Base-by-base conservation (phyloP, 2,888 invertebrate genomes). In the Eilema griseolum region DNA sequence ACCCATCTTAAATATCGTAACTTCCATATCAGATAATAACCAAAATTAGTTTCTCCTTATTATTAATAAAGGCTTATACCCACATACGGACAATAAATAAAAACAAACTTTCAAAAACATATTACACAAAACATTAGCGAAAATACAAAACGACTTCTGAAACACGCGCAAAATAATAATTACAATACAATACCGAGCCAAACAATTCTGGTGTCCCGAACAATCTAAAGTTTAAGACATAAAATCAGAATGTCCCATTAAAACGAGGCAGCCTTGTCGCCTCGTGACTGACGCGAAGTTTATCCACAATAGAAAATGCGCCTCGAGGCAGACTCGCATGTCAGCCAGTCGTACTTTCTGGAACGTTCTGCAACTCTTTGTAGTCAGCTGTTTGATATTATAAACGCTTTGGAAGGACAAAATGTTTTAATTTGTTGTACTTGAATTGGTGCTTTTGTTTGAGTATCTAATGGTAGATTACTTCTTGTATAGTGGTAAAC, bases 341-440 rank as follows among this genome's bases (percentile, higher is more conserved):
- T 83, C 88, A 82, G 79, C 73, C 80, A 70, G 74, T 73, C 10
- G 65, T 73, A 72, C 74, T 77, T 78, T 79, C 76, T 79, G 75
- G 57, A 72, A 56, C 75, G 74, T 77, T 81, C 69, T 72, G 66
- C 71, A 72, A 85, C 81, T 84, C 88, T 89, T 88, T 89, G 89
- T 85, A 84, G 88, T 88, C 89, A 86, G 77, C 73, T 72, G 76
- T 77, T 84, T 86, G 87, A 87, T 86, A 88, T 87, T 88, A 89
- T 88, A 87, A 88, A 89, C 86, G 81, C 75, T 74, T 72, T 72
- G 68, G 61, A 78, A 73, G 67, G 76, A 76, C 71, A 77, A 74
- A 70, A 72, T 72, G 72, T 72, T 63, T 31, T 33, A 69, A 28
- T 68, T 20, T 67, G 10, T 37, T n/a, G 76, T 73, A 70, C 64